Percentiles rank a stretch among this genome's conserved stretches.
These are phyloP conservation scores for Andrena minutula DNA, from an alignment of 2,888 invertebrate genomes.

Conservation along the genomic window DNA sequence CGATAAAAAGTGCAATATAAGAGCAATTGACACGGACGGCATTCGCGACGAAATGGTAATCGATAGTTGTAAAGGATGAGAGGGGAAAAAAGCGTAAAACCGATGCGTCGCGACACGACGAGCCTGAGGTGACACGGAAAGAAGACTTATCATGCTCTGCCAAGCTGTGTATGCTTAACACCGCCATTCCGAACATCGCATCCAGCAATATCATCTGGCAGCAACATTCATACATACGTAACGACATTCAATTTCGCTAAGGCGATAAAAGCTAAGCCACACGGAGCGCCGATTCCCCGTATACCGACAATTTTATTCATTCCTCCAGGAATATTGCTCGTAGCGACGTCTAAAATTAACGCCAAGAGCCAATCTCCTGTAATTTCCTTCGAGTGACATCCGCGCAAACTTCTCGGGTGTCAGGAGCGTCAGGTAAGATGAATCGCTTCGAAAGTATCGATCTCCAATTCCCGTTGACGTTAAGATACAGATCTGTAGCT, in stretches of 20 bases:
- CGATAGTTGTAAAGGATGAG: slow-evolving; percentile 45
- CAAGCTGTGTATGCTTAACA: background rate
- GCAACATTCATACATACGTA: slow-evolving; percentile 11
- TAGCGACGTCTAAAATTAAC: slow-evolving; percentile 34
- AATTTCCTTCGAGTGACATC: slow-evolving; percentile 34
- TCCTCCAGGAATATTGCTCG: background rate
- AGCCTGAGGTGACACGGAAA: background rate
- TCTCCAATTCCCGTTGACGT: background rate
- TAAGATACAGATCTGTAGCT: background rate
- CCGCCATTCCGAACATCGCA: background rate
- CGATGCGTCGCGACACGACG: slow-evolving; percentile 4
- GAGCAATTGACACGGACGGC: slow-evolving; percentile 25
- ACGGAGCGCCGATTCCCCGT: background rate
- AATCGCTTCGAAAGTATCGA: slow-evolving; percentile 20
- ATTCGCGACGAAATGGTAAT: slow-evolving; percentile 47
- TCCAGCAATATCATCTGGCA: slow-evolving; percentile 3
- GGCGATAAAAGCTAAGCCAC: slow-evolving; percentile 30
- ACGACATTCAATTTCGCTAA: slow-evolving; percentile 9
- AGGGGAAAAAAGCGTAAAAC: slow-evolving; percentile 26
- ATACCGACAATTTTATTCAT: background rate
- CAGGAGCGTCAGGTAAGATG: slow-evolving; percentile 12
- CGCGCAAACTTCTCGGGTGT: slow-evolving; percentile 16
- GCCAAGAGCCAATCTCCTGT: background rate
- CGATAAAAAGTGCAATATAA: slow-evolving; percentile 37
- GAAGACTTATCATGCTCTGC: slow-evolving; percentile 19